Base-by-base conservation (phyloP, 2,113 vertebrate species). In the Chloroceryle aenea region DNA sequence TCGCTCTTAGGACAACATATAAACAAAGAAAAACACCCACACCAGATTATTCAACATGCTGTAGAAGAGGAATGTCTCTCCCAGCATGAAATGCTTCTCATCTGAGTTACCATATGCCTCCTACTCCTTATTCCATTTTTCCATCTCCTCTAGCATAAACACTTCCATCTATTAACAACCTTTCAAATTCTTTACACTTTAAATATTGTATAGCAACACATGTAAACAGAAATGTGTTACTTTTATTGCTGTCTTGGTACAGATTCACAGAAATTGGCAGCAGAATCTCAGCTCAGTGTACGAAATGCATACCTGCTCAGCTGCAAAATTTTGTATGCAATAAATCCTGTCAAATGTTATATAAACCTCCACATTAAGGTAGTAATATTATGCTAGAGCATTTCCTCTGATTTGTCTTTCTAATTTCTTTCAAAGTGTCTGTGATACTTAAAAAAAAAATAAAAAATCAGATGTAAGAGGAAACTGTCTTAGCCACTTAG, bases 81-180 rank as follows among this genome's bases (percentile, higher is more conserved):
- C 48, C 84, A 92, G 87, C 43, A 68, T 85, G 84, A 92, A 92
- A 73, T 58, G 40, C 58, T 93, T 94, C 83, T 95, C 78, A 66
- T 96, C 59, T 77, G 45, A 93, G 67, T 77, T 94, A 85, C 95
- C 95, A 95, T 96, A 95, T 90, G 90, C 85, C 67, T 97, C 78
- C 74, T 83, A 68, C 62, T 93, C n/a, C 20, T 85, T 77, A 93
- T 76, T 94, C 71, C 45, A 80, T 94, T 91, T 87, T 75, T 83
- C 81, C 27, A 25, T 72, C 59, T 96, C 82, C 53, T 87, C 71
- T 91, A 91, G 68, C 63, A 77, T 85, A 96, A 96, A 91, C 77
- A 83, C 55, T 88, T 88, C 23, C 25, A 80, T 88, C 56, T 85
- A 93, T 95, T 96, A 96, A 85, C 50, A 94, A 38, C 71, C 55